A percentile compares a stretch with the other conserved stretches of the same genome.
Conservation (phyloP, 2,797 vertebrate species). For the Silurus aristotelis region DNA sequence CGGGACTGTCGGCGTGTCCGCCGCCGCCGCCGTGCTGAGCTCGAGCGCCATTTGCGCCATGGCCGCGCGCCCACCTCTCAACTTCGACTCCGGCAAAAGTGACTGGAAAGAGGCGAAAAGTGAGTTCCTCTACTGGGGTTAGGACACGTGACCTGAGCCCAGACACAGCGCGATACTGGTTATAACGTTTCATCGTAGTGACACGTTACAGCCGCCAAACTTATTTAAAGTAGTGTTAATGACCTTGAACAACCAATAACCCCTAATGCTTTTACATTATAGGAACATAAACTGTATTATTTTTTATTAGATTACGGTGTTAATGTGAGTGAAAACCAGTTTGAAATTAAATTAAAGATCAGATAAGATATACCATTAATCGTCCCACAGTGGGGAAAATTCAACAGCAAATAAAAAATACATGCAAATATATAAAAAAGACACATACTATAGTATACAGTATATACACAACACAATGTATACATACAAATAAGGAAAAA, state of each 20-base stretch:
- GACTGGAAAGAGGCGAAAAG: conserved; percentile 76
- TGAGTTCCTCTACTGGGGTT: conserved; percentile 61
- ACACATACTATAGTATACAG: too few species aligned
- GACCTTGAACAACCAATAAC: background rate
- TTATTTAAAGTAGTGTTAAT: background rate
- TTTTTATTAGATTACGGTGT: background rate
- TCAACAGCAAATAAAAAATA: too few species aligned
- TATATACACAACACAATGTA: too few species aligned
- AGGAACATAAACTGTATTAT: too few species aligned
- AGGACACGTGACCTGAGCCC: background rate
- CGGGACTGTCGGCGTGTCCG: conserved; percentile 38
- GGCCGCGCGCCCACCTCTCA: conserved; percentile 54
- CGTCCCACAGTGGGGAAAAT: too few species aligned
- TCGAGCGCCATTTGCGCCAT: conserved; percentile 68
- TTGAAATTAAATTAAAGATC: background rate
- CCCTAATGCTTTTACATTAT: background rate
- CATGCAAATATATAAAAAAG: too few species aligned
- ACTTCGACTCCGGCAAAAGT: conserved; percentile 67
- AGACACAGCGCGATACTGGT: background rate
- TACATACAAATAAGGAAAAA: too few species aligned
- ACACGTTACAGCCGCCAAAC: background rate
- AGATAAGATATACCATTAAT: too few species aligned
- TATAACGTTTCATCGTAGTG: background rate
- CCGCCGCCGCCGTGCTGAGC: conserved; percentile 59
- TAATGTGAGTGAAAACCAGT: too few species aligned